Base-by-base conservation (phyloP, 2,888 invertebrate species). In the Onthophagus sagittarius region DNA sequence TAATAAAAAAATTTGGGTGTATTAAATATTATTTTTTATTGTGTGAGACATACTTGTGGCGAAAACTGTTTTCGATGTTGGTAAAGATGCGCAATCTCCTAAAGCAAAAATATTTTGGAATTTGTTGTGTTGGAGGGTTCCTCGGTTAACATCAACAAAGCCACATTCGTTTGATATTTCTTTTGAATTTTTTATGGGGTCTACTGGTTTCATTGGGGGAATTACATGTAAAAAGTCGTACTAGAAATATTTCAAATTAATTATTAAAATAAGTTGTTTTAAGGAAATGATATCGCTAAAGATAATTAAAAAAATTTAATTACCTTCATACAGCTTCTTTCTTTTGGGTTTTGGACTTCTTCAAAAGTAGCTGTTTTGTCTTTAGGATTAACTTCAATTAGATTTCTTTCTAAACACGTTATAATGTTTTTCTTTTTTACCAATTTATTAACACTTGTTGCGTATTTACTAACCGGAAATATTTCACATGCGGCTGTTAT, bases 201-300 rank as follows among this genome's bases (percentile, higher is more conserved):
- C 15, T 0, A 72, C 69, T 9, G 69, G 13, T 11, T 33, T 62
- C 72, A 71, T 72, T 11, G 74, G 74, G 2, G 74, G 72, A 2
- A 71, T 74, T 23, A 72, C 74, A 31, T 74, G 74, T 14, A 74
- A 15, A 53, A 74, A 62, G 5, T 32, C 14, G 39, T 74, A 74
- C 69, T 74, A 31, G 5, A 73, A 71, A 53, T 3, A 33, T 11
- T 69, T 11, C 0, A 69, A 67, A 32, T 39, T 32, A 14, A 14
- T 13, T n/a, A 15, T n/a, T 62, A 31, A 23, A 13, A n/a, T n/a
- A n/a, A n/a, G n/a, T n/a, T n/a, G n/a, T n/a, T n/a, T n/a, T n/a
- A n/a, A n/a, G n/a, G n/a, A n/a, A n/a, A n/a, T n/a, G n/a, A n/a
- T n/a, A n/a, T n/a, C n/a, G n/a, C n/a, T 69, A n/a, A 32, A 32